phyloP scores from a whole-genome alignment of 2,113 vertebrate species.

The Physeter macrocephalus region DNA sequence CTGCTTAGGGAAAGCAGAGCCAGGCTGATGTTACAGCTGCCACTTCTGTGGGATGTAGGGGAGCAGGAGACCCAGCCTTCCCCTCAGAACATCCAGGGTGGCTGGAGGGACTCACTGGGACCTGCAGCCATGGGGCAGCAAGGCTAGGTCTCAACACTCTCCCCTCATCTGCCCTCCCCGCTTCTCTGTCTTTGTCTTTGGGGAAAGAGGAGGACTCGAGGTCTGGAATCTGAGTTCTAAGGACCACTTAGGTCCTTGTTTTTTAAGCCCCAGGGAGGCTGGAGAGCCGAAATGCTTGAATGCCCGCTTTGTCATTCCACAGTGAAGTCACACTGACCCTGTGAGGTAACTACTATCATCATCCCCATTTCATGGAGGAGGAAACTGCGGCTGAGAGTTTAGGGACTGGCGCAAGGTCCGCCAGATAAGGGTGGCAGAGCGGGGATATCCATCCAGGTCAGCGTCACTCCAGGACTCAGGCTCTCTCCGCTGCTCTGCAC shows the following conservation, averaged over 20 bases:
- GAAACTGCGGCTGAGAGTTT: neutral
- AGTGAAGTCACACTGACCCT: neutral
- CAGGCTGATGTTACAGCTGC: neutral
- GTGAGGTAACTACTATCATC: neutral
- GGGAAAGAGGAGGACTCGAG: neutral
- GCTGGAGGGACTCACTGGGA: neutral
- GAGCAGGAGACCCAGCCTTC: neutral
- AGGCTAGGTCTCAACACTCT: rapidly evolving
- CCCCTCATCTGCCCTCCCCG: rapidly evolving
- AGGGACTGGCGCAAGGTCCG: neutral
- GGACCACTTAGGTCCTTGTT: neutral
- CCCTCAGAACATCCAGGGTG: rapidly evolving
- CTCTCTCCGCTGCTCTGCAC: neutral
- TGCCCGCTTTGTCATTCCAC: neutral
- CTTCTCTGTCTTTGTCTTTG: neutral
- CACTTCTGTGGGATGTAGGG: neutral
- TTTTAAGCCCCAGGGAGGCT: neutral
- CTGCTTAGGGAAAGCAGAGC: neutral
- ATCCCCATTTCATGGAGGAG: neutral
- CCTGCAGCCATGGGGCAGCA: neutral
- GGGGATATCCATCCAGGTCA: neutral
- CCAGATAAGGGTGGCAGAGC: neutral
- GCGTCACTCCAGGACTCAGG: rapidly evolving
- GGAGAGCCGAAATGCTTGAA: neutral
- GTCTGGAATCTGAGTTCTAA: neutral